Conservation (phyloP, 2,797 vertebrate genomes). For the Adelosebastes latens region DNA sequence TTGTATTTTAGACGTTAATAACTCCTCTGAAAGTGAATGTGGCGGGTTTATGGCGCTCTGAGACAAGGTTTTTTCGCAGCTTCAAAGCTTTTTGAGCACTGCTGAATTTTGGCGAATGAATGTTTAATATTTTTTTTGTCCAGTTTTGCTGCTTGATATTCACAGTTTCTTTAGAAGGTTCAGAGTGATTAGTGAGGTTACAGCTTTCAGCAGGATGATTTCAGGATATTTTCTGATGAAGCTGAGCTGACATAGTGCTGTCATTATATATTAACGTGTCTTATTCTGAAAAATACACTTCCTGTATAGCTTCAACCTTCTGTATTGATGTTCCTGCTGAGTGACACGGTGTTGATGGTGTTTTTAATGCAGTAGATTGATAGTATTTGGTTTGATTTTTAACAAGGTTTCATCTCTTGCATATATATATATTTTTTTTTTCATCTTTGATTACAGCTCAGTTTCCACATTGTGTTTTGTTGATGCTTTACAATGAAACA, state of each 20-base stretch:
- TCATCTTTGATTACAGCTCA: neutral
- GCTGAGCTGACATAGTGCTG: neutral
- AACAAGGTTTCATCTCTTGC: constrained; percentile 7
- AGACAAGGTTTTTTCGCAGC: neutral
- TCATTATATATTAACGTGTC: neutral
- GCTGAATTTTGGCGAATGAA: constrained; percentile 19
- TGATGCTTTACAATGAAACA: neutral
- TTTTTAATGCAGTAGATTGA: neutral
- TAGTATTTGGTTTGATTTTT: constrained; percentile 1
- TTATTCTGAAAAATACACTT: constrained; percentile 40
- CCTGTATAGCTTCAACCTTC: constrained; percentile 7
- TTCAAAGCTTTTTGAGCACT: constrained; percentile 24
- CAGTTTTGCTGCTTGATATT: constrained; percentile 37
- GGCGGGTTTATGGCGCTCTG: neutral
- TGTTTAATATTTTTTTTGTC: constrained; percentile 6
- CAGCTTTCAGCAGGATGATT: constrained; percentile 7
- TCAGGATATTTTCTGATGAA: neutral
- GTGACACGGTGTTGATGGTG: neutral
- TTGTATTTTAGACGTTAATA: neutral
- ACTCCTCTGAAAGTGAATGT: neutral
- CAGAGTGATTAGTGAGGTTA: neutral
- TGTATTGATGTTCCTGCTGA: constrained; percentile 2
- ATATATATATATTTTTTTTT: neutral
- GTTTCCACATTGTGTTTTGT: constrained; percentile 2
- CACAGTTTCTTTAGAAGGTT: constrained; percentile 30